Conservation (phyloP, 2,797 vertebrate species). For the Neosilurus hyrtlii region DNA sequence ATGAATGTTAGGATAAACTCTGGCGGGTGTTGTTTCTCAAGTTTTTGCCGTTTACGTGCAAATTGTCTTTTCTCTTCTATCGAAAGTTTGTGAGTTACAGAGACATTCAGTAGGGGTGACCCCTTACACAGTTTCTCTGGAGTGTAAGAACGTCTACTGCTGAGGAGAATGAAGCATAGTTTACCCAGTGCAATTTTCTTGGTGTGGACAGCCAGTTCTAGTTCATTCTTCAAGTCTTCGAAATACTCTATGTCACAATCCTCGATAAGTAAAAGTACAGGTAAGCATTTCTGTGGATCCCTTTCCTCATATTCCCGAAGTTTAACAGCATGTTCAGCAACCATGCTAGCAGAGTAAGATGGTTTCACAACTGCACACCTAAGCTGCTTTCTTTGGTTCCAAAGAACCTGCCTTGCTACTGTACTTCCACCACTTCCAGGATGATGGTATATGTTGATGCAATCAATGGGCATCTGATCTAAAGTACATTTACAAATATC, state of each 20-base stretch:
- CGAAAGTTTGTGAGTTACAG: conserved; percentile 80
- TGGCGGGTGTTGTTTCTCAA: conserved; percentile 61
- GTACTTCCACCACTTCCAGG: conserved; percentile 87
- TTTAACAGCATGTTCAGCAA: conserved; percentile 73
- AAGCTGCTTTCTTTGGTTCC: conserved; percentile 74
- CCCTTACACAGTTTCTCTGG: conserved; percentile 73
- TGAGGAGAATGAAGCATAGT: conserved; percentile 77
- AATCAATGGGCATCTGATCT: conserved; percentile 62
- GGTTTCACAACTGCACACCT: conserved; percentile 77
- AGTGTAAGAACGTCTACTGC: conserved; percentile 73
- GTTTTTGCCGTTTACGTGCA: conserved; percentile 63
- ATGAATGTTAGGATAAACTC: conserved; percentile 81
- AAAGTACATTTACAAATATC: conserved; percentile 52
- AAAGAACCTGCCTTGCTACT: conserved; percentile 79
- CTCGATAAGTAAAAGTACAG: conserved; percentile 78
- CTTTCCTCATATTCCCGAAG: conserved; percentile 79
- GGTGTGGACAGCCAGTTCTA: conserved; percentile 65
- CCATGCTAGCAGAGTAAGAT: conserved; percentile 58
- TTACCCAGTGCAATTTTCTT: conserved; percentile 65
- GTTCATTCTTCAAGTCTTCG: conserved; percentile 70
- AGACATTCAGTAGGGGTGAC: conserved; percentile 73
- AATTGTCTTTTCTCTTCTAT: conserved; percentile 72
- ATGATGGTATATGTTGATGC: conserved; percentile 80
- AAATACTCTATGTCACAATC: conserved; percentile 78
- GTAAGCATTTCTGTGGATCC: conserved; percentile 67